Percentiles rank a stretch among this genome's conserved stretches.
Conservation (phyloP, 2,113 vertebrate genomes). For the Hepsetus odoe region DNA sequence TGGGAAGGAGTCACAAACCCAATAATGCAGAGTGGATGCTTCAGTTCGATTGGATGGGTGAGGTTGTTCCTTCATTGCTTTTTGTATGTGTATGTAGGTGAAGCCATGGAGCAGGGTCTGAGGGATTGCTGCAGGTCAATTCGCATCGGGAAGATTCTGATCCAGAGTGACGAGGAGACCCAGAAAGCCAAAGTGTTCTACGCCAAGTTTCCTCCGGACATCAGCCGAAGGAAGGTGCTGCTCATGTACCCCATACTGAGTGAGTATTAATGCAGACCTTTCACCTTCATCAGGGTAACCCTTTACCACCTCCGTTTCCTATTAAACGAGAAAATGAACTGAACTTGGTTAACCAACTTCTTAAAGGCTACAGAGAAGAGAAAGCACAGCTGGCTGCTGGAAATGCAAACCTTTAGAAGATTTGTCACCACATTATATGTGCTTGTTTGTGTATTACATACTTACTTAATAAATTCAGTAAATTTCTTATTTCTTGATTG, state of each 20-base stretch:
- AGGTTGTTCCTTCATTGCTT: too few relatives aligned
- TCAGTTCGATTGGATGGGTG: too few relatives aligned
- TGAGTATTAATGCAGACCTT: conserved; percentile 45
- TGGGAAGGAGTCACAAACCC: too few relatives aligned
- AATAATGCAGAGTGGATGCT: too few relatives aligned
- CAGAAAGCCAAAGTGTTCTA: conserved; percentile 97
- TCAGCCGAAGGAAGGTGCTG: conserved; percentile 94
- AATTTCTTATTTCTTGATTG: neutral
- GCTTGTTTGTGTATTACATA: too few relatives aligned
- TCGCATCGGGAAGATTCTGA: conserved; percentile 96
- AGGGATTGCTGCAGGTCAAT: conserved; percentile 97
- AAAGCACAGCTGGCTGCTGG: conserved; percentile 11
- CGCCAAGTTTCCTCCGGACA: conserved; percentile 96
- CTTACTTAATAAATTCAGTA: conserved; percentile 2
- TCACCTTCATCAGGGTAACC: conserved; percentile 90
- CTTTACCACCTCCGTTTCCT: conserved; percentile 81
- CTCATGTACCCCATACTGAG: conserved; percentile 98
- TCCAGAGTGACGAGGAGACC: conserved; percentile 97
- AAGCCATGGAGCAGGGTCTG: conserved; percentile 96
- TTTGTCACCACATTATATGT: too few relatives aligned
- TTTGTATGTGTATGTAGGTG: conserved; percentile 73
- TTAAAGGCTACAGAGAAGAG: conserved; percentile 84
- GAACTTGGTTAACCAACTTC: conserved; percentile 90
- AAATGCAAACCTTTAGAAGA: conserved; percentile 24
- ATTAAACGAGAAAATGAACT: conserved; percentile 75